phyloP scores from a whole-genome alignment of 2,888 invertebrate species.

The Rhingia rostrata region DNA sequence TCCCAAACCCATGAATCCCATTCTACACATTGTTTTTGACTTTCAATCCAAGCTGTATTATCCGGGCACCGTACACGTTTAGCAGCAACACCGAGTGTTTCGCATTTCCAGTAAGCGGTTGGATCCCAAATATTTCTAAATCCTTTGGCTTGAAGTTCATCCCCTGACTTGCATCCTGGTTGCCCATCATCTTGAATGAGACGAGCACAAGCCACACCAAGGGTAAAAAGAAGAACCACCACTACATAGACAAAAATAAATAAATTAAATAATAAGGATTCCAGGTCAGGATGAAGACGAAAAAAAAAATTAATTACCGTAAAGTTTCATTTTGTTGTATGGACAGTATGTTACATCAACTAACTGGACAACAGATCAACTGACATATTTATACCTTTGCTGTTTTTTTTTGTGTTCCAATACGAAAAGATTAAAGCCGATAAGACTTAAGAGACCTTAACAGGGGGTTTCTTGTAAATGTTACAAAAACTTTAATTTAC shows the following conservation, averaged over 20 bases:
- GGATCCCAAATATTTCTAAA: conserved; percentile 58
- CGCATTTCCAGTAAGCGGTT: conserved; percentile 44
- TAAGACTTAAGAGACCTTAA: background rate
- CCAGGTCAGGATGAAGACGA: background rate
- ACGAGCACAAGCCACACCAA: background rate
- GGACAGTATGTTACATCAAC: background rate
- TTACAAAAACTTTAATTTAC: too few relatives aligned
- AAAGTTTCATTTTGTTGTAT: conserved; percentile 24
- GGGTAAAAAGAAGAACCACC: background rate
- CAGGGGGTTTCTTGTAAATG: too few relatives aligned
- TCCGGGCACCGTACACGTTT: background rate
- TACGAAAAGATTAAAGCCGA: background rate
- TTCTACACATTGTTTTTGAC: conserved; percentile 26
- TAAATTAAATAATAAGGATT: background rate
- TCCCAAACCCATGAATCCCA: conserved; percentile 41
- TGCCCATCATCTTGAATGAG: conserved; percentile 15
- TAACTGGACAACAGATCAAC: background rate
- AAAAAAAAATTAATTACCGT: background rate
- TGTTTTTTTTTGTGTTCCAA: background rate
- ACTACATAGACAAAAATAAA: background rate
- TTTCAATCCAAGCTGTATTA: conserved; percentile 18
- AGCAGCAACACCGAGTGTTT: conserved; percentile 6
- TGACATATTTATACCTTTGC: background rate
- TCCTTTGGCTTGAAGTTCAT: background rate
- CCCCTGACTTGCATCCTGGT: conserved; percentile 41